A percentile compares a stretch with the other conserved stretches of the same genome.
Conservation (phyloP, 2,113 vertebrate species). For the Notiomystis cincta region DNA sequence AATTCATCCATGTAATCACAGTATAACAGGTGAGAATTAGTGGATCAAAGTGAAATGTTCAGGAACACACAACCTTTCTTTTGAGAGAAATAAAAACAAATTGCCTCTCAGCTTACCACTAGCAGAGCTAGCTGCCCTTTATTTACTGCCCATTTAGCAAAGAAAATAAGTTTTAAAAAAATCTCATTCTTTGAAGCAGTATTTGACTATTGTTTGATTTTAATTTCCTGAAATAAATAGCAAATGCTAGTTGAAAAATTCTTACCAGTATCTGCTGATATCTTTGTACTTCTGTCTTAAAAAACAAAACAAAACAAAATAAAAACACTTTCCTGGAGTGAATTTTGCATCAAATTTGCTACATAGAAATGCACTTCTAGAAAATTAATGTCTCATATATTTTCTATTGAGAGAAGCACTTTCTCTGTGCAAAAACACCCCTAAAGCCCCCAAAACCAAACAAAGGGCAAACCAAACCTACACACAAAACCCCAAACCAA, state of each 20-base stretch:
- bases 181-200: background rate
- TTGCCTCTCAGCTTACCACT: background rate
- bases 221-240: background rate
- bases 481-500: background rate
- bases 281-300: background rate
- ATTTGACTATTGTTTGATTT: background rate
- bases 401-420: background rate
- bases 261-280: background rate
- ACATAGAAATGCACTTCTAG: background rate
- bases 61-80: background rate
- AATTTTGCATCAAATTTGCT: background rate
- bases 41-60: slow-evolving; percentile 32
- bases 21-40: slow-evolving; percentile 53
- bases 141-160: slow-evolving; percentile 13
- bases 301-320: too few relatives aligned
- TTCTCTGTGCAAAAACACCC: rapidly evolving
- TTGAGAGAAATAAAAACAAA: slow-evolving; percentile 42
- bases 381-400: background rate
- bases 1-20: slow-evolving; percentile 58
- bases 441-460: background rate
- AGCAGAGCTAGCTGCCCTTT: background rate
- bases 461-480: background rate
- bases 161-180: background rate
- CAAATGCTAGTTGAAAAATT: background rate
- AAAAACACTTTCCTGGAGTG: background rate